Evolutionary conservation across 2,113 vertebrate genomes (phyloP).

Genomic region (Maccullochella peelii): DNA sequence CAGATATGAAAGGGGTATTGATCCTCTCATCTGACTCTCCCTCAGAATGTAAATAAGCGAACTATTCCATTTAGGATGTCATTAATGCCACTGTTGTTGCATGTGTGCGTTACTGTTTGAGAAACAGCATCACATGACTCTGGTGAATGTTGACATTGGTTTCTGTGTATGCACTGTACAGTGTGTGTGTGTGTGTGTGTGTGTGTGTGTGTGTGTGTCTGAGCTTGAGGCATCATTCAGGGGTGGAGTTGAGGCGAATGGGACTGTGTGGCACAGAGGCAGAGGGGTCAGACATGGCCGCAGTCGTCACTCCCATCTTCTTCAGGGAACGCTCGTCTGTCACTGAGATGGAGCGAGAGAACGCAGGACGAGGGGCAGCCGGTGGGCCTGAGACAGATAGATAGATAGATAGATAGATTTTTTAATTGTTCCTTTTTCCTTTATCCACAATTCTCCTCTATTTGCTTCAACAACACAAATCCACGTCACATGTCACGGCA

Average conservation of each 20-base stretch:
- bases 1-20: background rate
- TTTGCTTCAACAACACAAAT: slow-evolving; percentile 21
- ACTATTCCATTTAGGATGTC: background rate
- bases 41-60: background rate
- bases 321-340: slow-evolving; percentile 81
- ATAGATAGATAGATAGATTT: background rate
- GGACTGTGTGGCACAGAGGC: slow-evolving; percentile 35
- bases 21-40: background rate
- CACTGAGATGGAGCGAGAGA: slow-evolving; percentile 84
- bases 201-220: slow-evolving; percentile 22
- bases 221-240: slow-evolving; percentile 71
- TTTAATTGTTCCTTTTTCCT: slow-evolving; percentile 21
- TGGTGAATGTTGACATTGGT: slow-evolving; percentile 20
- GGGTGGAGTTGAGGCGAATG: slow-evolving; percentile 76
- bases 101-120: slow-evolving; percentile 27
- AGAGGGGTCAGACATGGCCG: slow-evolving; percentile 55
- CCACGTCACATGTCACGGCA: background rate
- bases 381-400: slow-evolving; percentile 47
- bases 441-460: slow-evolving; percentile 10
- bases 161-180: slow-evolving; percentile 17
- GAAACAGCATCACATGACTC: slow-evolving; percentile 25
- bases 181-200: background rate
- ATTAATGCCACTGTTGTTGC: slow-evolving; percentile 8
- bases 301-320: slow-evolving; percentile 81
- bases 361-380: slow-evolving; percentile 55